Conservation (phyloP, 2,113 vertebrate species). For the Indicator indicator region DNA sequence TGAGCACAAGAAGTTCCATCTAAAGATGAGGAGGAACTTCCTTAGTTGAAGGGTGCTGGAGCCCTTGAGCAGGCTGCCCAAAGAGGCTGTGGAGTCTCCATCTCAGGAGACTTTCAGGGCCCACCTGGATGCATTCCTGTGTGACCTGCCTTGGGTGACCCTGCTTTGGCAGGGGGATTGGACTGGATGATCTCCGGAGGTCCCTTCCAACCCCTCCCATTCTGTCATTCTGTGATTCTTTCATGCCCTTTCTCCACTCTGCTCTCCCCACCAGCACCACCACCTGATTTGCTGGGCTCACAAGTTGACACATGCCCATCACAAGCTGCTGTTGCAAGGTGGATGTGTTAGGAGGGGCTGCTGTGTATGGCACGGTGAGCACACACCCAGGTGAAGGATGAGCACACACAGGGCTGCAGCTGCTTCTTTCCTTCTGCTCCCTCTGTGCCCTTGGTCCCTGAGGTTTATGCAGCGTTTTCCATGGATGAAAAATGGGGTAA, state of each 20-base stretch:
- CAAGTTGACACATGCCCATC: fast-evolving
- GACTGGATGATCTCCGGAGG: too few species aligned
- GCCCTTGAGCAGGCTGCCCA: too few species aligned
- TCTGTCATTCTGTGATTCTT: too few species aligned
- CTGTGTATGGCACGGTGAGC: fast-evolving
- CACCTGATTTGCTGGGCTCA: background rate
- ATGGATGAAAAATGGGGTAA: fast-evolving
- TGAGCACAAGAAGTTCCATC: too few species aligned
- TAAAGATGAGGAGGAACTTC: too few species aligned
- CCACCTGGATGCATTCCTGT: too few species aligned
- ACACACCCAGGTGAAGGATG: background rate
- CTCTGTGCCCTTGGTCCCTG: background rate
- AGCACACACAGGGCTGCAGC: background rate
- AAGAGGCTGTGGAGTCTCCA: too few species aligned
- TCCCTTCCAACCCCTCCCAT: too few species aligned
- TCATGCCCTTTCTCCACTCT: background rate
- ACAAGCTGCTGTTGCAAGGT: background rate
- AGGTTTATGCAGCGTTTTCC: background rate
- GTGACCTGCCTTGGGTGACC: too few species aligned
- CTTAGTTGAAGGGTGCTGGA: too few species aligned
- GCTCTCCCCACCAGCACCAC: fast-evolving
- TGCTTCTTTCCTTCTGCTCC: background rate
- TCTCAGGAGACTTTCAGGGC: too few species aligned
- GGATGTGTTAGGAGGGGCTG: background rate
- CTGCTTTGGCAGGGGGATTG: too few species aligned